Evolutionary conservation across 2,113 vertebrate species (phyloP), one percentile per base, ranked within the genome.

Genomic region (Heloderma charlesbogerti): DNA sequence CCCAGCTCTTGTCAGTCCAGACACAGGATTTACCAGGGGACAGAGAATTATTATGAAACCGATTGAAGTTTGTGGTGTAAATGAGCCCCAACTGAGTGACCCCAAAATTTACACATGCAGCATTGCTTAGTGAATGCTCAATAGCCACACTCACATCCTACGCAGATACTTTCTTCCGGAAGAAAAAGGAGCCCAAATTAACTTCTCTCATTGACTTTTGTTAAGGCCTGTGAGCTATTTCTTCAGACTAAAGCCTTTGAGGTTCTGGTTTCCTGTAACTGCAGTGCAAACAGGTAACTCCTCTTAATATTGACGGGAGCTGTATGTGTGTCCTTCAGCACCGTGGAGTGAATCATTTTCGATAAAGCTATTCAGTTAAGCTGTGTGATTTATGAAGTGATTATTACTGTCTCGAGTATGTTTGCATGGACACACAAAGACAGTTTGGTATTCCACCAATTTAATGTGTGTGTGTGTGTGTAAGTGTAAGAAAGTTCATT

Each of bases 371-470:
- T 93, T 96, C 94, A 86, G 43, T 94, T 92, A 92, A 91, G 84
- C 84, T 27, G 15, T 93, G 34, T 92, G 94, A 94, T 93, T 93
- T 94, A 95, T 87, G 87, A 92, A 92, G 91, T 92, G 57, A 89
- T 94, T 94, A 94, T 94, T 0, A 0, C 91, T 96, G 96, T 94
- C 92, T 96, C 95, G 88, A 94, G 83, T 95, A 79, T 95, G 94
- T 96, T 37, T 74, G 93, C 51, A 69, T 10, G 27, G 63, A 48
- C 66, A 48, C 84, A 83, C 54, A 60, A 60, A 85, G 84, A 31
- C 60, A 43, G 66, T 69, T 69, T 67, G 63, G 8, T 69, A 84
- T 29, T 31, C 82, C 67, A 60, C 60, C 60, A 67, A 16, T n/a
- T 37, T 83, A 25, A 34, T 60, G 15, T 4, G 20, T 31, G 18